Percentiles rank a stretch among this genome's conserved stretches.
Conservation (phyloP, 2,113 vertebrate species). For the Podilymbus podiceps region DNA sequence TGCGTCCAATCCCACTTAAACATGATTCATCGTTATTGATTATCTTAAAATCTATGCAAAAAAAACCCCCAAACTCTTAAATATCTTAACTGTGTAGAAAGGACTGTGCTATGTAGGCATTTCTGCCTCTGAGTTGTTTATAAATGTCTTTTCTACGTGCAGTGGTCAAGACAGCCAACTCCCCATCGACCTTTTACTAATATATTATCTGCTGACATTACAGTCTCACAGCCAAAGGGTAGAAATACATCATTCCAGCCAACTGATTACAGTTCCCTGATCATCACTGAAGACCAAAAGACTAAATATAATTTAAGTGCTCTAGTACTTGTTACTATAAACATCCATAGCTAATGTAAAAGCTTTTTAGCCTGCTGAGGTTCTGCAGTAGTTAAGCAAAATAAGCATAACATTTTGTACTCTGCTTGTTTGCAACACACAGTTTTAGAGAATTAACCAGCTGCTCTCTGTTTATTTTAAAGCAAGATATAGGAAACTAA, state of each 20-base stretch:
- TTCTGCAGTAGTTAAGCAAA: neutral
- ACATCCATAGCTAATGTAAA: neutral
- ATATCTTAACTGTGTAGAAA: neutral
- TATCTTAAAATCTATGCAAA: neutral
- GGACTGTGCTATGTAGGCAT: accelerated
- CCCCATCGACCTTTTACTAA: accelerated
- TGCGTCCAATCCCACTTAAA: neutral
- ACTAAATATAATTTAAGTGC: neutral
- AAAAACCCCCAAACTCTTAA: neutral
- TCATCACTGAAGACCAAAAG: neutral
- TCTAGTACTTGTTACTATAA: neutral
- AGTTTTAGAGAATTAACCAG: neutral
- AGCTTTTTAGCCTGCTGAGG: neutral
- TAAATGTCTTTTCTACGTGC: neutral
- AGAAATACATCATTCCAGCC: neutral
- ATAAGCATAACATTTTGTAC: neutral
- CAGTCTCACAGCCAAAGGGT: neutral
- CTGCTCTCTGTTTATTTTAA: neutral
- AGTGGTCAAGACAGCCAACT: too few relatives aligned
- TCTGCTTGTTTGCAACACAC: neutral
- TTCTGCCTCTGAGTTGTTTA: neutral
- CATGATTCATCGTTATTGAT: accelerated
- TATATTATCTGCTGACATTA: neutral
- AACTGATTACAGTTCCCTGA: neutral
- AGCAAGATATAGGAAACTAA: neutral